Base-by-base conservation (phyloP, 2,888 invertebrate genomes). In the Apamea epomidion region DNA sequence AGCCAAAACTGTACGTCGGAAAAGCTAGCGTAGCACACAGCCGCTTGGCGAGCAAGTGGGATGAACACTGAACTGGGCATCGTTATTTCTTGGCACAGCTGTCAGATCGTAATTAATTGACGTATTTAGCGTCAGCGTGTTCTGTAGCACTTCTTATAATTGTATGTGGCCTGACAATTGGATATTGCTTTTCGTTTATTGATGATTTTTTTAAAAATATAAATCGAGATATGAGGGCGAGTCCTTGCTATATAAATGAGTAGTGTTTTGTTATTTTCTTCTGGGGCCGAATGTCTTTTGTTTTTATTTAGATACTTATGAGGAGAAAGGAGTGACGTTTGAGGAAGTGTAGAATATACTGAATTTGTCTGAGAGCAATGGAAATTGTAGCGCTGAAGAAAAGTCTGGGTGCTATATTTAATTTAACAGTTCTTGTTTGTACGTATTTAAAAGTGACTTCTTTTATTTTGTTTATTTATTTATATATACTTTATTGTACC, bases 1-100 rank as follows among this genome's bases (percentile, higher is more conserved):
- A 95, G 89, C 97, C 97, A 97, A 86, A 97, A 97, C 87, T 97
- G 96, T 3, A 94, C 92, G 92, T 96, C 95, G 5, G 96, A 95
- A 62, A 95, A 83, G 2, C 94, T 94, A 0, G 93, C 95, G 2
- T 91, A 91, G 51, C 91, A 95, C 14, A 93, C 96, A 86, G 92
- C 94, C 85, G 94, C 87, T n/a, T 92, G 92, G 18, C 90, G 89
- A 74, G 95, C 92, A 7, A 97, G 92, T 85, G 95, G 95, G 42
- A 91, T 89, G 92, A 94, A 95, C 6, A 97, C 97, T 97, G 93
- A 94, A 90, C 91, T 90, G 90, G 94, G 87, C 94, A 94, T 95
- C 5, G 81, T 80, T 60, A 25, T 80, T 73, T 85, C 87, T 90
- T 90, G 83, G 76, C 86, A 71, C 87, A 65, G 71, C 76, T 87